Evolutionary conservation across 2,797 vertebrate species (phyloP).

Genomic region (Semotilus atromaculatus): DNA sequence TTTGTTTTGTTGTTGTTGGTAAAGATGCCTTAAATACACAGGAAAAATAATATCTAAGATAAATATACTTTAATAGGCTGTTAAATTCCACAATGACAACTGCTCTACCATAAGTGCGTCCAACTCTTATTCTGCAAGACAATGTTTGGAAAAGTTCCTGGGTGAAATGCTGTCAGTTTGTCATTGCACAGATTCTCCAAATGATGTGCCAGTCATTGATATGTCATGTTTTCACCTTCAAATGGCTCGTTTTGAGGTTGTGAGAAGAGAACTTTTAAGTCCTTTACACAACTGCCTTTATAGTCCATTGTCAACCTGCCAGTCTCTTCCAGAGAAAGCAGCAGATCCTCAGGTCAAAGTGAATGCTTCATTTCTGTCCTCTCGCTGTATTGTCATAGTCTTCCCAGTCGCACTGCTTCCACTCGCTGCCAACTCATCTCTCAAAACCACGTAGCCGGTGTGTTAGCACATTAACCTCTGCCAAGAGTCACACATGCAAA

Average conservation of each 20-base stretch:
- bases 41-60: neutral
- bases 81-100: neutral
- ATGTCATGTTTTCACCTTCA: slow-evolving; percentile 35
- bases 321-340: slow-evolving; percentile 34
- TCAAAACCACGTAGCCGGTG: slow-evolving; percentile 37
- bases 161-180: slow-evolving; percentile 17
- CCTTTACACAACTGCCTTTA: neutral
- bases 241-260: slow-evolving; percentile 23
- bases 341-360: slow-evolving; percentile 52
- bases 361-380: slow-evolving; percentile 51
- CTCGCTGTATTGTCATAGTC: slow-evolving; percentile 47
- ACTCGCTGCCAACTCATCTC: slow-evolving; percentile 47
- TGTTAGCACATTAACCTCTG: slow-evolving; percentile 39
- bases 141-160: neutral
- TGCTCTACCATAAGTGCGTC: neutral
- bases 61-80: neutral
- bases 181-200: slow-evolving; percentile 16
- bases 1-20: too few relatives aligned
- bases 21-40: neutral
- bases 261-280: slow-evolving; percentile 10
- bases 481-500: slow-evolving; percentile 16
- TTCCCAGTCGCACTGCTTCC: slow-evolving; percentile 39
- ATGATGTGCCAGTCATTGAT: slow-evolving; percentile 38
- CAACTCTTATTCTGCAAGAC: neutral
- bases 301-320: slow-evolving; percentile 35